These are phyloP conservation scores for Ryuthela nishihirai DNA, from an alignment of 2,888 invertebrate genomes.

Conservation along the genomic window DNA sequence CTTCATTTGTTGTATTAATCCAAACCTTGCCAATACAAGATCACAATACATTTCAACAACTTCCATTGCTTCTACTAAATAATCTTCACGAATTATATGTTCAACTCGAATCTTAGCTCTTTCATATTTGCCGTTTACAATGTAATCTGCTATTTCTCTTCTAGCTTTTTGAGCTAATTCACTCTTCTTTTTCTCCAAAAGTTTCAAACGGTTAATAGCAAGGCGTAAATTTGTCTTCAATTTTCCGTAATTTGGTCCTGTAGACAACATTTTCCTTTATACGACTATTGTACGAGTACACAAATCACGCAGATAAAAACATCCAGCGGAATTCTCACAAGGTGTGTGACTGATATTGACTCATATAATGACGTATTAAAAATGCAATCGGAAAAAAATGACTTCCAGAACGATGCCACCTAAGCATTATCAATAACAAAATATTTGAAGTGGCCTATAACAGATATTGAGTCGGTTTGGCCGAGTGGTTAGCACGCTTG, in stretches of 20 bases:
- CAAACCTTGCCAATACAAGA: slow-evolving; percentile 89
- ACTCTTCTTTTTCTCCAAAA: slow-evolving; percentile 95
- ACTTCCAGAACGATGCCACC: no score
- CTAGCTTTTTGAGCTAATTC: slow-evolving; percentile 93
- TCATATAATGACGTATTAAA: no score
- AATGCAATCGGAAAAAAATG: no score
- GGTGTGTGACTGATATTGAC: no score
- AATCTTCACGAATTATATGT: slow-evolving; percentile 97
- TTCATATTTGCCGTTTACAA: slow-evolving; percentile 59
- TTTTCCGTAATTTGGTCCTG: slow-evolving; percentile 87
- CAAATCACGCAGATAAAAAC: no score
- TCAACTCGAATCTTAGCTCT: slow-evolving; percentile 94
- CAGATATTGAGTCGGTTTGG: no score
- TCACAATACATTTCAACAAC: slow-evolving; percentile 99
- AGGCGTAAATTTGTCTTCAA: slow-evolving; percentile 93
- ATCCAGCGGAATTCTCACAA: no score
- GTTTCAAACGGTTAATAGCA: slow-evolving; percentile 86
- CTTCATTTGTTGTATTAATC: slow-evolving; percentile 94
- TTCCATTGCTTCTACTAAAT: slow-evolving; percentile 94
- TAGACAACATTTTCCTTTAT: slow-evolving; percentile 85
- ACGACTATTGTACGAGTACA: no score
- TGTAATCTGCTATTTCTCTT: slow-evolving; percentile 96
- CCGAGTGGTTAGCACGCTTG: no score
- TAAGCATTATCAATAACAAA: no score
- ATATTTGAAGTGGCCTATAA: no score